These are phyloP conservation scores for Episyrphus balteatus DNA, from an alignment of 1,140 invertebrate species.

Conservation along the genomic window DNA sequence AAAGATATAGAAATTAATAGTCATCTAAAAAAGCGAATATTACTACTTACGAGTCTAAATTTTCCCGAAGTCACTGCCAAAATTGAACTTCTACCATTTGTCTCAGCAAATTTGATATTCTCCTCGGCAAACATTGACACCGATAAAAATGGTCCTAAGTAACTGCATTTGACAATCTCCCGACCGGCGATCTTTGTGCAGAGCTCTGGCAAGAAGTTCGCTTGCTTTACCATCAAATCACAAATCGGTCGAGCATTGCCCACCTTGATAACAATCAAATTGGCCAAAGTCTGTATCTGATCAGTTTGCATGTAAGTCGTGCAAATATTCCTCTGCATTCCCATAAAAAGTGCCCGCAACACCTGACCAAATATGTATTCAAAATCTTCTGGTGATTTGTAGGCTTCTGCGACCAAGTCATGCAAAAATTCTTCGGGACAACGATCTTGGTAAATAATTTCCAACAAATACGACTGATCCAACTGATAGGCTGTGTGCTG, in stretches of 20 bases:
- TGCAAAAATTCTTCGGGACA: conserved; percentile 47
- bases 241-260: conserved; percentile 61
- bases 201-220: conserved; percentile 64
- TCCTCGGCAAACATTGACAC: conserved; percentile 90
- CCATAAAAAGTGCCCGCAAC: conserved; percentile 53
- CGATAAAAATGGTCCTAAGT: conserved; percentile 79
- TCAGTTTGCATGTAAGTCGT: conserved; percentile 58
- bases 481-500: conserved; percentile 18
- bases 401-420: conserved; percentile 46
- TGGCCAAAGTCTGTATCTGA: conserved; percentile 52
- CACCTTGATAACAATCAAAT: conserved; percentile 57
- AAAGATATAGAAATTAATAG: conserved; percentile 15
- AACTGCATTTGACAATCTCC: conserved; percentile 74
- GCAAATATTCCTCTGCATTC: conserved; percentile 58
- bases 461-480: conserved; percentile 25
- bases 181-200: conserved; percentile 60
- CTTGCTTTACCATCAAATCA: conserved; percentile 58
- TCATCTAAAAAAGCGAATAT: conserved; percentile 11
- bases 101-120: conserved; percentile 63
- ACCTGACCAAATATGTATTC: conserved; percentile 58
- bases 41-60: conserved; percentile 23
- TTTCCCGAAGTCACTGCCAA: conserved; percentile 24
- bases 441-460: conserved; percentile 36
- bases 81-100: conserved; percentile 46
- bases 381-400: conserved; percentile 53